phyloP scores from a whole-genome alignment of 64 coral and sea anemone species.

The Porites australiensis region DNA sequence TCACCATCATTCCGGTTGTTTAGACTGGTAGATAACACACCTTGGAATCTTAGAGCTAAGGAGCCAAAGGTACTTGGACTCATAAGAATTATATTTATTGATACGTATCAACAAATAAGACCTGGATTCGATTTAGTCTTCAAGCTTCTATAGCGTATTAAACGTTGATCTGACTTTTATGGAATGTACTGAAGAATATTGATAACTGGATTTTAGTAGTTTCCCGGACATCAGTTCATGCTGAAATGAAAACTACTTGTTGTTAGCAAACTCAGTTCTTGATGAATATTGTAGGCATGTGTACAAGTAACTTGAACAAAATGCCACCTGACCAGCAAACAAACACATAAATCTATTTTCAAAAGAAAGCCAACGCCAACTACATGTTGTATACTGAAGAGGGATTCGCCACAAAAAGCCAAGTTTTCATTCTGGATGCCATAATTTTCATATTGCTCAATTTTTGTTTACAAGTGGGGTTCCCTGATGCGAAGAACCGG shows the following conservation, averaged over 20 bases:
- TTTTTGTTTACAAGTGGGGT: not conserved
- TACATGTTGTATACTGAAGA: not conserved
- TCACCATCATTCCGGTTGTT: not conserved
- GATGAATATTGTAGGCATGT: no score
- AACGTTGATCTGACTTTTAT: conserved; percentile 41
- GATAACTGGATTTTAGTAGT: not conserved
- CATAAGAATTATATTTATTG: not conserved
- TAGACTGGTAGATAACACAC: conserved; percentile 7
- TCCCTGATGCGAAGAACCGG: not conserved
- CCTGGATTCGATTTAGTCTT: conserved; percentile 31
- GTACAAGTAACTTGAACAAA: no score
- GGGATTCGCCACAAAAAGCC: not conserved
- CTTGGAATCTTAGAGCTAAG: not conserved
- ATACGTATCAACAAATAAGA: not conserved
- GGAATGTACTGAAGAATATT: conserved; percentile 2
- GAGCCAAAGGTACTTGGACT: not conserved
- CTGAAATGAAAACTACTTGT: conserved; percentile 15
- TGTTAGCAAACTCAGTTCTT: not conserved
- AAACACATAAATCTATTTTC: no score
- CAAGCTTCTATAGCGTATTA: not conserved
- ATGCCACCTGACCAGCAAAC: no score
- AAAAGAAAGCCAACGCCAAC: no score
- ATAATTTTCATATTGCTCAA: not conserved
- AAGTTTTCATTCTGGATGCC: no score
- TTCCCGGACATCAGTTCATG: not conserved